Base-by-base conservation (phyloP, 1,140 invertebrate genomes). In the Drosophila kanapiae region DNA sequence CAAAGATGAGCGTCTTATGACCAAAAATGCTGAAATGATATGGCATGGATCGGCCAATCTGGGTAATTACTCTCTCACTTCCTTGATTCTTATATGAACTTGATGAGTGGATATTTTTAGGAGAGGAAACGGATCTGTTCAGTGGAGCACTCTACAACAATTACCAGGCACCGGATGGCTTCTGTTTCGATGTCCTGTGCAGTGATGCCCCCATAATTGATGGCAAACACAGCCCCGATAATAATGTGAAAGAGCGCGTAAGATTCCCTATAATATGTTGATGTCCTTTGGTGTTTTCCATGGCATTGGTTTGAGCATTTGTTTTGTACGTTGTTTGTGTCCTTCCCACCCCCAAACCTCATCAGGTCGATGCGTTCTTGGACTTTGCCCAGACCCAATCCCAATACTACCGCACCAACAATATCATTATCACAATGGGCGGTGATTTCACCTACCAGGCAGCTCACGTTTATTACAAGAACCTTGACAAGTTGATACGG, bases 391-490 rank as follows among this genome's bases (percentile, higher is more conserved):
- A 93, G 60, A 93, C 93, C 45, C 95, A 96, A 94, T 93, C 94
- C 2, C 68, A 92, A 63, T 92, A 93, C 18, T 96, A 96, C 91
- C 93, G 93, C 57, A 95, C 95, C 3, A 96, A 97, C 86, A 96
- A 99, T 92, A 94, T 98, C 10, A 94, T 98, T 67, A 93, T 99
- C 54, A 98, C 98, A 1, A 99, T 99, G 98, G 98, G 98, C 0
- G 96, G 96, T 70, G 98, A 99, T 94, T 99, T 99, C 91, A 95
- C 96, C 47, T 99, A 98, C 93, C 96, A 97, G 91, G 95, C 97
- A 92, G 98, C 98, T 4, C 93, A 96, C 78, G 95, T 95, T 83
- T 98, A 97, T 96, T 99, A 95, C 91, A 95, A 94, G 79, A 99
- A 99, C 93, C 86, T 99, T 86, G 98, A 99, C 92, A 97, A 97